Evolutionary conservation across 2,113 vertebrate genomes (phyloP), one percentile per base, ranked within the genome.

Genomic region (Chloropsis hardwickii): DNA sequence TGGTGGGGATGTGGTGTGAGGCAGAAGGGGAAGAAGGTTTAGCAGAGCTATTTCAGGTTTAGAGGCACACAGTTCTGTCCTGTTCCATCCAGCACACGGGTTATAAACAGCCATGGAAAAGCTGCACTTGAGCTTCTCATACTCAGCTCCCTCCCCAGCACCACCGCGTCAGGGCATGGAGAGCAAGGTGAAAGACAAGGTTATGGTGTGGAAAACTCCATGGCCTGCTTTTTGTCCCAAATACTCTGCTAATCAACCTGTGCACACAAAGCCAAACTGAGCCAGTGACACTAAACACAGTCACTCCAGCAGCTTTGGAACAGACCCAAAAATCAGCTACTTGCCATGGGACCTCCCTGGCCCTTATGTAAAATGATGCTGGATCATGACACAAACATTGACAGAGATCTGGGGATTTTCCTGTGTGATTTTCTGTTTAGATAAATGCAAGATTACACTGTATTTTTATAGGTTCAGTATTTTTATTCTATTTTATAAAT

Each of bases 1-100:
- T 93, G 92, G 94, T 70, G 65, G 92, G 91, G 95, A 95, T 95
- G 94, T 88, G 94, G 95, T 94, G 76, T 94, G 64, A 96, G 83
- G 86, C 82, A 88, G 88, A 70, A 93, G 69, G 57, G 90, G 76
- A 96, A 90, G 82, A 70, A 95, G 92, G 88, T 86, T 94, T 31
- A 86, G 86, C 86, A 60, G 92, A 95, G 89, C 92, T 97, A 86
- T 94, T 97, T 95, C 93, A 91, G 86, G 76, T 74, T 64, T 14
- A 39, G 92, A 58, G 92, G 81, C 81, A 23, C 7, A 58, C 64
- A 85, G 70, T 50, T 87, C 83, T 79, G 83, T 67, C 83, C 88
- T 91, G 53, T 33, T 92, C 74, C 89, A 64, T 24, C 65, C 94
- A 94, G 94, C 76, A 76, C 4, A 28, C 0, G 22, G 88, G 51